Base-by-base conservation (phyloP, 1,140 invertebrate genomes). In the Drosophila biarmipes region DNA sequence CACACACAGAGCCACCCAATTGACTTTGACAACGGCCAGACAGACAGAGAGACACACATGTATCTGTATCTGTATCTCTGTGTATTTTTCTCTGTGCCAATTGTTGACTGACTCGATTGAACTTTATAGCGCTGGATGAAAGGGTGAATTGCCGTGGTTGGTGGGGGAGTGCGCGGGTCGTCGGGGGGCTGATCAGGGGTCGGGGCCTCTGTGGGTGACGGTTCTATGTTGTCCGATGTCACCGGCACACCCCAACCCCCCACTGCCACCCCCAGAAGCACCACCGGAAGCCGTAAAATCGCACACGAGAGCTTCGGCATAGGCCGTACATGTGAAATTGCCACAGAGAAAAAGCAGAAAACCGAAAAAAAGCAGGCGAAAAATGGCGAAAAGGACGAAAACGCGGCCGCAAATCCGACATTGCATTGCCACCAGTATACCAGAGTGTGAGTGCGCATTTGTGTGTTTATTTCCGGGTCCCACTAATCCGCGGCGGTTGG, bases 31-130 rank as follows among this genome's bases (percentile, higher is more conserved):
- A 71, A 71, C 53, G 71, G 62, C 29, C 71, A 52, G 43, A 57
- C 55, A 35, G 51, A 57, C 63, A 56, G 42, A 63, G 49, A 24
- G 54, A 59, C 24, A 54, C 52, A 82, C 59, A n/a, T 51, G 48
- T 51, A 51, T 51, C 48, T 68, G 27, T 51, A 35, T 68, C 54
- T 49, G 27, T 34, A 49, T 49, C 17, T 77, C 37, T 46, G 49
- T 57, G 42, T 62, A 34, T 73, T 53, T 68, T 49, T 52, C 58
- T 55, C 31, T 66, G 78, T 57, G 68, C 71, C 75, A 84, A 84
- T 82, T 82, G 80, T 84, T 82, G 80, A 84, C 80, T 82, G 75
- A 84, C 76, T 84, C 80, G 80, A 84, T 84, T 84, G 80, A 84
- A 84, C 80, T 85, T 84, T 79, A 72, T 72, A 69, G 63, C 62